Evolutionary conservation across 2,888 invertebrate genomes (phyloP), one percentile per base, ranked within the genome.

Genomic region (Phytoseiulus persimilis): DNA sequence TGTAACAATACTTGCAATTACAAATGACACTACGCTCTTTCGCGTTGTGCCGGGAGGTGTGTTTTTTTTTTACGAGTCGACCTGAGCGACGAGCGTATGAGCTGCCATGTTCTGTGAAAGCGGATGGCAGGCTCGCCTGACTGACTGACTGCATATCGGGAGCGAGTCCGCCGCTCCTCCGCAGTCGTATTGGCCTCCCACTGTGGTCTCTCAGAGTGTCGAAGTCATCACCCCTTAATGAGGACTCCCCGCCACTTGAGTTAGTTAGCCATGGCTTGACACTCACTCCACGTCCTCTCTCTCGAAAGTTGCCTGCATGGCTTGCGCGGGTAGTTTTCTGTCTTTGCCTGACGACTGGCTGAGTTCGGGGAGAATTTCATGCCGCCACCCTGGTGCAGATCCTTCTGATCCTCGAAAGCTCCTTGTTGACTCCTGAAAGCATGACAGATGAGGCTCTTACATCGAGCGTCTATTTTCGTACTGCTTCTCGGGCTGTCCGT

Each of bases 161-260:
- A 65, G 65, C 65, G 23, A 65, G 65, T 3, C 65, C 18, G 65
- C 23, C 65, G 14, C 65, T 65, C 65, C 65, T 23, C 65, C 28
- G 65, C 65, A 65, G 65, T 39, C 39, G 39, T 65, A 65, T 65
- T 65, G 65, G 65, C 65, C 65, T 65, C 65, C 65, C 65, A 28
- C 11, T 65, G 65, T 65, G 65, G 65, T 65, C 65, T 65, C 65
- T 18, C 65, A 65, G 65, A 45, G 87, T 87, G 87, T 33, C 87
- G 87, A 87, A 87, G 87, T 87, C 87, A 87, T 87, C 87, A 87
- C 87, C 87, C 32, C 33, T 45, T 87, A 87, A 87, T 87, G 87
- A 87, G 87, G 87, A 87, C 87, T 45, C 87, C 33, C 87, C 33
- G 87, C 11, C 87, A 87, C 87, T 87, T 87, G 87, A 87, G 87